Evolutionary conservation across 2,888 invertebrate species (phyloP), one percentile per base, ranked within the genome.

Genomic region (Leptinotarsa rubiginosa): DNA sequence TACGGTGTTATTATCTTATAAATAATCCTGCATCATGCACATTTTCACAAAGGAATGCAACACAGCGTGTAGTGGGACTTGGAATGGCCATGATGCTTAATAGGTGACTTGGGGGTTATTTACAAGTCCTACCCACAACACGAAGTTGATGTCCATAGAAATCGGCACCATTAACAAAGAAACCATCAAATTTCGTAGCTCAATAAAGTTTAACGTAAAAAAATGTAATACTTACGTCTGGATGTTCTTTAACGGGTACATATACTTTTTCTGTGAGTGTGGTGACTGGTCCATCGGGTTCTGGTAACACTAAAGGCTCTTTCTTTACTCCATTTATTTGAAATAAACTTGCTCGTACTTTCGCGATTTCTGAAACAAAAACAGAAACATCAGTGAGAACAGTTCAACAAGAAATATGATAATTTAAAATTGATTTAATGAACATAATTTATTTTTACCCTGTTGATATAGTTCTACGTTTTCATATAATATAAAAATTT

Each of bases 191-290:
- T 41, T 41, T 41, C 2, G 41, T 10, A 41, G 2, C 10, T 41
- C 10, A 41, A 12, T 2, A 7, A 31, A 0, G 31, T 31, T 31
- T 31, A 0, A 41, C 2, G 20, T 3, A 1, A 0, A 65, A n/a
- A 47, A 65, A 47, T 12, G n/a, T n/a, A 65, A 75, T 76, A 96
- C 97, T 97, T 91, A 99, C 98, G 90, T 99, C 99, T 92, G 99
- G 99, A 90, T 98, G 97, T 89, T 99, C 98, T 92, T 98, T 98
- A 85, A 98, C 97, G 88, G 99, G 99, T 88, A 99, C 99, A 90
- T 97, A 99, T 86, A 99, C 97, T 93, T 99, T 99, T 91, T 99
- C 99, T 90, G 97, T 97, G 87, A 97, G 92, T 86, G 97, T 96
- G 84, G 96, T 94, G 86, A 96, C 92, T 86, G 95, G 93, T 81